Conservation (phyloP, 2,888 invertebrate species). For the Drosophila falleni region DNA sequence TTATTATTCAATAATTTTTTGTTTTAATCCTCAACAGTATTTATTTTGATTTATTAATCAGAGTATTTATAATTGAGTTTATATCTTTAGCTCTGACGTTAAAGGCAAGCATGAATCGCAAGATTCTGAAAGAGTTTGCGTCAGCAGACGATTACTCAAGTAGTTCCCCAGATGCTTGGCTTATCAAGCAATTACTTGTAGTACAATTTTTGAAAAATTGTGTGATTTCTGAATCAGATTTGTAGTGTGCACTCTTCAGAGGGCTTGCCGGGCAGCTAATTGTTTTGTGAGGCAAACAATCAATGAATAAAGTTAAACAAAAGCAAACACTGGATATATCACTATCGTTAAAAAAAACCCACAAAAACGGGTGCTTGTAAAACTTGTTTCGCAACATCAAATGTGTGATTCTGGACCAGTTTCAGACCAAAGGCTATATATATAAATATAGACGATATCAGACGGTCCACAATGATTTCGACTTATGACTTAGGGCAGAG, state of each 20-base stretch:
- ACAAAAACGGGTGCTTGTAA: slow-evolving; percentile 52
- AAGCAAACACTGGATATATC: slow-evolving; percentile 5
- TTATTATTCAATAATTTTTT: not conserved
- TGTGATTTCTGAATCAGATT: not conserved
- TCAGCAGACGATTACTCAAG: slow-evolving; percentile 2
- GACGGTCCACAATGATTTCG: not conserved
- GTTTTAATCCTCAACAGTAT: not conserved
- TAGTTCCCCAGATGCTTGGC: not conserved
- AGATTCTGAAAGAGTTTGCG: not conserved
- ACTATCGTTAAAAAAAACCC: slow-evolving; percentile 38
- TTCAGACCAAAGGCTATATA: not conserved
- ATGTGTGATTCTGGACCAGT: slow-evolving; percentile 41
- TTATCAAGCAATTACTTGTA: not conserved
- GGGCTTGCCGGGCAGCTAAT: not conserved
- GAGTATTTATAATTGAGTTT: not conserved
- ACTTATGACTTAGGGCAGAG: slow-evolving; percentile 5
- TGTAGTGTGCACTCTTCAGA: not conserved
- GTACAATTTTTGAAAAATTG: not conserved
- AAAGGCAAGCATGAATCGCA: not conserved
- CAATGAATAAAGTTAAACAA: slow-evolving; percentile 8
- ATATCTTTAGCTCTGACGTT: not conserved
- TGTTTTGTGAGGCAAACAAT: slow-evolving; percentile 7
- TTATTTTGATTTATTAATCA: not conserved
- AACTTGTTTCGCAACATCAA: slow-evolving; percentile 54
- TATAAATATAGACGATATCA: slow-evolving; percentile 4